Percentiles rank a stretch among this genome's conserved stretches.
Conservation (phyloP, 1,140 invertebrate species). For the Wasmannia auropunctata region DNA sequence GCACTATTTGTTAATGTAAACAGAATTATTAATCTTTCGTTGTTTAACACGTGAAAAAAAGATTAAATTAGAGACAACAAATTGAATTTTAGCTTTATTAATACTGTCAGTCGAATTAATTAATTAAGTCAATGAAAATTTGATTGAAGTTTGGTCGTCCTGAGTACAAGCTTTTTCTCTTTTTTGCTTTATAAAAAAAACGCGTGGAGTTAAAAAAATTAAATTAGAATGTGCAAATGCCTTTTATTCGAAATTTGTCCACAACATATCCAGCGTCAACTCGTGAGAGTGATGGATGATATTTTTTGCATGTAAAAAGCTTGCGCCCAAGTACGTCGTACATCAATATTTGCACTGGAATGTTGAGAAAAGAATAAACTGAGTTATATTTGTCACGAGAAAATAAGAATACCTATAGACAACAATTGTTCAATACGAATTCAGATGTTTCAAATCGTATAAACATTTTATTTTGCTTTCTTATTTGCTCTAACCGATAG, state of each 20-base stretch:
- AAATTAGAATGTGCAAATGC: slow-evolving; percentile 4
- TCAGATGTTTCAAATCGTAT: background rate
- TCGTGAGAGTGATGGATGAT: slow-evolving; percentile 33
- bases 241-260: slow-evolving; percentile 40
- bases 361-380: slow-evolving; percentile 24
- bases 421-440: background rate
- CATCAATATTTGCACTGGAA: slow-evolving; percentile 29
- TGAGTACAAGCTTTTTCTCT: background rate
- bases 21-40: background rate
- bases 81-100: background rate
- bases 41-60: background rate
- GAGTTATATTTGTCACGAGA: slow-evolving; percentile 24
- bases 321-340: background rate
- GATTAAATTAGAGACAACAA: background rate
- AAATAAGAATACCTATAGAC: background rate
- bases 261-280: background rate
- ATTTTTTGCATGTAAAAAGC: slow-evolving; percentile 46
- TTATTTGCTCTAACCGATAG: background rate
- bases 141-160: background rate
- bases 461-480: background rate
- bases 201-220: background rate
- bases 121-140: background rate
- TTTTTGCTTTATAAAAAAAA: background rate
- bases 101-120: background rate
- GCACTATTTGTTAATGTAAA: background rate